Conservation (phyloP, 2,113 vertebrate genomes). For the Toxotes chatareus region DNA sequence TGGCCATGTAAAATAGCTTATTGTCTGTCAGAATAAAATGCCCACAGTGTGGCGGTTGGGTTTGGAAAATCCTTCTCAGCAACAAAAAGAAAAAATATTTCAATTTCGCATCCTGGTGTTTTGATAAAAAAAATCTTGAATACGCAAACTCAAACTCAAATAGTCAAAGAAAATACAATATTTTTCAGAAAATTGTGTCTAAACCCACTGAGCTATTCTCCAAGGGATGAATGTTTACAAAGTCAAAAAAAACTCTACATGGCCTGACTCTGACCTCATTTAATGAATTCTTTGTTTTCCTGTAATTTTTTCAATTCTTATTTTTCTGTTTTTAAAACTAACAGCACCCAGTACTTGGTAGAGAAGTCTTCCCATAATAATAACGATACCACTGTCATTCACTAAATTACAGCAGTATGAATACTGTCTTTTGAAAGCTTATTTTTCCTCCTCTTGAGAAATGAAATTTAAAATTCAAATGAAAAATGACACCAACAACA, state of each 20-base stretch:
- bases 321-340: conserved; percentile 43
- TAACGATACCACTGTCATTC: background rate
- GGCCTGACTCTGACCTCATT: conserved; percentile 47
- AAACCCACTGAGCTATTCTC: background rate
- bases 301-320: conserved; percentile 7
- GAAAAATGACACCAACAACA: background rate
- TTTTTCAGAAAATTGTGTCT: background rate
- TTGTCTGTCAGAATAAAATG: background rate
- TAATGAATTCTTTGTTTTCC: conserved; percentile 29
- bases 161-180: background rate
- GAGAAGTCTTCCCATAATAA: background rate
- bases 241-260: conserved; percentile 22
- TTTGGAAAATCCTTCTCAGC: background rate
- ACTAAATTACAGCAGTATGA: background rate
- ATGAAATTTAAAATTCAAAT: background rate
- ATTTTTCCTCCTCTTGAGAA: conserved; percentile 10
- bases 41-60: background rate
- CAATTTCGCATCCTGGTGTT: background rate
- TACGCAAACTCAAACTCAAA: too few species aligned
- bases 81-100: background rate
- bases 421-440: background rate
- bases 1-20: conserved; percentile 10
- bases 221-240: background rate
- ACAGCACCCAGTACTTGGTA: background rate
- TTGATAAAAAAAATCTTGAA: background rate